These are phyloP conservation scores for Oncorhynchus clarkii DNA, from an alignment of 2,113 vertebrate genomes.

Conservation along the genomic window DNA sequence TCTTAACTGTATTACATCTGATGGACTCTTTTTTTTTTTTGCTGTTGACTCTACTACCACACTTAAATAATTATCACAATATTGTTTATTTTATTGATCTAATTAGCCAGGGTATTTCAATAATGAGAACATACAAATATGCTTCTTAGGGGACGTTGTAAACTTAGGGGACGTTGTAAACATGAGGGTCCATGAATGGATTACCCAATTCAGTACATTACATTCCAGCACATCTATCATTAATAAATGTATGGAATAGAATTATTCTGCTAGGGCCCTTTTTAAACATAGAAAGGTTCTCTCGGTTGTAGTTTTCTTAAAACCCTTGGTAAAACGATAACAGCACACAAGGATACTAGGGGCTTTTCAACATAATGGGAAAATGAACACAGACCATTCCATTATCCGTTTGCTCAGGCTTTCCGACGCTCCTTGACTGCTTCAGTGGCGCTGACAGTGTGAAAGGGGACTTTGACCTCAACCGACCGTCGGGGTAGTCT, in stretches of 20 bases:
- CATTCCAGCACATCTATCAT: not conserved
- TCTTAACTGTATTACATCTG: too few relatives aligned
- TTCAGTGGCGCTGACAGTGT: too few relatives aligned
- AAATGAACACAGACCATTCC: not conserved
- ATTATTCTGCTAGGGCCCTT: not conserved
- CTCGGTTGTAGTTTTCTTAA: not conserved
- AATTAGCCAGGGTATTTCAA: not conserved
- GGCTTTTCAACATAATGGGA: not conserved
- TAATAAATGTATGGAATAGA: not conserved
- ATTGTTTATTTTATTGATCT: not conserved
- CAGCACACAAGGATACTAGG: not conserved
- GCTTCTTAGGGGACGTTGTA: not conserved
- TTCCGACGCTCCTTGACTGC: not conserved
- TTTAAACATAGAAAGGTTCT: not conserved
- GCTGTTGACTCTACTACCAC: not conserved
- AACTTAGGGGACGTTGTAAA: not conserved
- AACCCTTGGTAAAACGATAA: not conserved
- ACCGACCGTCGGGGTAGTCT: too few relatives aligned
- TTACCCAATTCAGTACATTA: not conserved
- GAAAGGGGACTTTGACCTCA: too few relatives aligned
- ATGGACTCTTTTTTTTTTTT: not conserved
- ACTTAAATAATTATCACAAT: not conserved
- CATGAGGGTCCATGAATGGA: too few relatives aligned
- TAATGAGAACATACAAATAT: not conserved
- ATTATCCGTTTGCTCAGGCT: not conserved